Base-by-base conservation (phyloP, 2,888 invertebrate species). In the Actias luna region DNA sequence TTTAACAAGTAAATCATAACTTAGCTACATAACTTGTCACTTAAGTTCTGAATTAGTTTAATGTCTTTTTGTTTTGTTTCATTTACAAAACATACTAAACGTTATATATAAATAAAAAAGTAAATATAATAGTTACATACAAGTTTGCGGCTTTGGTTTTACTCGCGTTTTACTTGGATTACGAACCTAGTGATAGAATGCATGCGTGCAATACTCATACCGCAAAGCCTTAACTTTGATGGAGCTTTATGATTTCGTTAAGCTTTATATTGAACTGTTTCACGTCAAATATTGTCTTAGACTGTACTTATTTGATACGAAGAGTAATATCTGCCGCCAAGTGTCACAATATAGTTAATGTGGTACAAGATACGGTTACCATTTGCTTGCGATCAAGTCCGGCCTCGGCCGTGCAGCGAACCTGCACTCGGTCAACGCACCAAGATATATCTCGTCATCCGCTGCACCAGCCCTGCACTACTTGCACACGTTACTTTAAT, bases 341-440 rank as follows among this genome's bases (percentile, higher is more conserved):
- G 22, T 50, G 10, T 50, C 22, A 50, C 25, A 50, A 25, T 1
- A 22, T 22, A 12, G 10, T 46, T 46, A 22, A 46, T 46, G 10
- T 22, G 22, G 1, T 16, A 39, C 46, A 46, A 22, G 12, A 5
- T 2, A 46, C 3, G 7, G 46, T 59, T 59, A 59, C 18, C 25
- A 22, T 25, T 36, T 25, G 16, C 25, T 22, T 29, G 16, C 59
- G 59, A 22, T 25, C 35, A 18, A 58, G 33, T 12, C 18, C 5
- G 55, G 25, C 18, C 55, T 25, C 22, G 25, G 36, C 18, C 46
- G 39, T 16, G n/a, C n/a, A n/a, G n/a, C 36, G 36, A 39, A 39
- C 25, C 39, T 59, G 39, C 59, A 36, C 22, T 39, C 59, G 59
- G 59, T 59, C 59, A 25, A 59, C 59, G 58, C 35, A 58, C 58